Evolutionary conservation across 2,888 invertebrate genomes (phyloP), one percentile per base, ranked within the genome.

Genomic region (Busseola fusca): DNA sequence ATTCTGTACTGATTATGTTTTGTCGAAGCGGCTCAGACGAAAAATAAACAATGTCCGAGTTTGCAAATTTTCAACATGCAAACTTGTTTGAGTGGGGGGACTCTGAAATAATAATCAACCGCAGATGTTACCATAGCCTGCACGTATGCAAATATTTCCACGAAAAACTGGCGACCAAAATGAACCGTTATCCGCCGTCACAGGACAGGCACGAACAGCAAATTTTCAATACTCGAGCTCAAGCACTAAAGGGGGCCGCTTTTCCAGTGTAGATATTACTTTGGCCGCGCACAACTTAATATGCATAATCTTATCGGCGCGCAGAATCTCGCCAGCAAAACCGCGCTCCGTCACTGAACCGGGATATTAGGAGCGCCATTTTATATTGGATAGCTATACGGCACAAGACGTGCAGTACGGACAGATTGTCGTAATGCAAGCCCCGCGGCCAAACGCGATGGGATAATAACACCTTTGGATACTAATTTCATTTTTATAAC

Each of bases 401-500:
- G 94, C 94, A 93, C 93, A 93, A 95, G 95, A 95, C 95, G 95
- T 95, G 95, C 95, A 93, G 94, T 95, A 95, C 95, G 95, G 95
- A 95, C 95, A 95, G 95, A 95, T 95, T 95, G 95, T 95, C 95
- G 95, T 95, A 95, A 95, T 95, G 95, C 93, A 95, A 94, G 95
- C 92, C 95, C 91, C 90, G 93, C 93, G 95, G 95, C 93, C 94
- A 94, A 95, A 95, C 93, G 94, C 95, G 95, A 95, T 95, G 95
- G 95, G 95, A 95, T 95, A 95, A 95, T 95, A 95, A 95, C 95
- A 95, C 93, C 94, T 94, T 95, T 93, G 94, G 92, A 91, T 94
- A 95, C 95, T 95, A 95, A 95, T 95, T 95, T 95, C 95, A 95
- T 95, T 95, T 95, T 95, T 95, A 95, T 95, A 95, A 95, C 95